Conservation (phyloP, 2,797 vertebrate species). For the Danionella dracula region DNA sequence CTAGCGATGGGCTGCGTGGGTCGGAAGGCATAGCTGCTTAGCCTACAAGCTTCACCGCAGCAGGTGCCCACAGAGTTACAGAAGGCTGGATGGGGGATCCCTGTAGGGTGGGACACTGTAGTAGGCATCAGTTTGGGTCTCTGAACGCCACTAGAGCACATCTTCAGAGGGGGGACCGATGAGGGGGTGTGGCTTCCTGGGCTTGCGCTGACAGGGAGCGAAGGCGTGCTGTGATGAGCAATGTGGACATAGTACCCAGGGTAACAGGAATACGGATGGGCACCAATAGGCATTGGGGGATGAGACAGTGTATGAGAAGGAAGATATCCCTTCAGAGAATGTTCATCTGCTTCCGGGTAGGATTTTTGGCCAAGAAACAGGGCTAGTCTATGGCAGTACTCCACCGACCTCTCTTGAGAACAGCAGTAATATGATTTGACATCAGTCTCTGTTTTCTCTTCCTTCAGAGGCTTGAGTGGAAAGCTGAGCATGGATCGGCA, state of each 20-base stretch:
- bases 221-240: slow-evolving; percentile 62
- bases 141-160: slow-evolving; percentile 67
- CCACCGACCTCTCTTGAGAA: slow-evolving; percentile 75
- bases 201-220: slow-evolving; percentile 65
- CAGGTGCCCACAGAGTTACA: slow-evolving; percentile 80
- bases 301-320: slow-evolving; percentile 64
- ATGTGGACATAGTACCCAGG: slow-evolving; percentile 76
- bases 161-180: slow-evolving; percentile 53
- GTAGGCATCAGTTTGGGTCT: slow-evolving; percentile 72
- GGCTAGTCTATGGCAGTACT: slow-evolving; percentile 85
- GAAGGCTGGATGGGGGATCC: slow-evolving; percentile 83
- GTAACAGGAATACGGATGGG: slow-evolving; percentile 69
- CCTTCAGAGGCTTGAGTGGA: slow-evolving; percentile 69
- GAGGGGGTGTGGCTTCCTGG: slow-evolving; percentile 59
- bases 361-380: slow-evolving; percentile 87
- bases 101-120: slow-evolving; percentile 70
- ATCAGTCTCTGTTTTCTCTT: slow-evolving; percentile 68
- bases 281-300: slow-evolving; percentile 61
- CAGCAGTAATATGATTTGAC: slow-evolving; percentile 76
- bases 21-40: slow-evolving; percentile 77
- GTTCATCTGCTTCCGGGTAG: slow-evolving; percentile 82
- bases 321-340: slow-evolving; percentile 78
- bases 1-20: slow-evolving; percentile 76
- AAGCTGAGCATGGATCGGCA: slow-evolving; percentile 61
- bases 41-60: slow-evolving; percentile 78